phyloP scores from a whole-genome alignment of 2,888 invertebrate species.

The Ariolimax columbianus region DNA sequence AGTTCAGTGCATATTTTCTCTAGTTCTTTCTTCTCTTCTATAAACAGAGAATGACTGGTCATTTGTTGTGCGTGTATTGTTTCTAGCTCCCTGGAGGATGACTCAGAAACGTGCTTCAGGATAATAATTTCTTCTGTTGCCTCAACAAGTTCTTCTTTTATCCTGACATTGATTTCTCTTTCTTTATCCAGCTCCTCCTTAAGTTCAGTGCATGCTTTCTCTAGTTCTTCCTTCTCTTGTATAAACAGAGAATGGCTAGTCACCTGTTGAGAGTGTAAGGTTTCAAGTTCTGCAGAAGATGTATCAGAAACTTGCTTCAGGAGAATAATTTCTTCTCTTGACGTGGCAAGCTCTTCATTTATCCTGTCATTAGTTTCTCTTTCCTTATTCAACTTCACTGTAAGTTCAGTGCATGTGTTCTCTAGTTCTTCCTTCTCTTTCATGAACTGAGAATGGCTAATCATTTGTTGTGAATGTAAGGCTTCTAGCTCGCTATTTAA shows the following conservation, averaged over 20 bases:
- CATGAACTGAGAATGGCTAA: not conserved
- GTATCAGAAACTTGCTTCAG: constrained; percentile 32
- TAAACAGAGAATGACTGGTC: not conserved
- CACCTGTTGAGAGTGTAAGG: no score
- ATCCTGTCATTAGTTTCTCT: constrained; percentile 25
- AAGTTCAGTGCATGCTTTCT: no score
- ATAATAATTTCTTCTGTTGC: no score
- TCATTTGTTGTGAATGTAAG: constrained; percentile 29
- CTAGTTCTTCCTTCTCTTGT: no score
- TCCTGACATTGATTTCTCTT: not conserved
- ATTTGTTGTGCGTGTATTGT: no score
- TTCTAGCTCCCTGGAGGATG: no score
- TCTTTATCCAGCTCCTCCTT: constrained; percentile 30
- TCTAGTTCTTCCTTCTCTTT: not conserved
- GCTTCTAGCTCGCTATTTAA: constrained; percentile 34
- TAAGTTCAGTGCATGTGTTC: not conserved
- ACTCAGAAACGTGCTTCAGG: no score
- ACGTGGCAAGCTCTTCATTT: constrained; percentile 15
- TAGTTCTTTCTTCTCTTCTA: constrained; percentile 16
- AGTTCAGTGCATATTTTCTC: not conserved
- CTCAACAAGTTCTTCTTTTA: no score
- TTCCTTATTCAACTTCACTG: not conserved
- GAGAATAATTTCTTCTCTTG: constrained; percentile 16
- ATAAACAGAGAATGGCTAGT: no score
- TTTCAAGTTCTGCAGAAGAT: constrained; percentile 25